These are phyloP conservation scores for Trinorchestia longiramus DNA, from an alignment of 1,140 invertebrate species.

Conservation along the genomic window DNA sequence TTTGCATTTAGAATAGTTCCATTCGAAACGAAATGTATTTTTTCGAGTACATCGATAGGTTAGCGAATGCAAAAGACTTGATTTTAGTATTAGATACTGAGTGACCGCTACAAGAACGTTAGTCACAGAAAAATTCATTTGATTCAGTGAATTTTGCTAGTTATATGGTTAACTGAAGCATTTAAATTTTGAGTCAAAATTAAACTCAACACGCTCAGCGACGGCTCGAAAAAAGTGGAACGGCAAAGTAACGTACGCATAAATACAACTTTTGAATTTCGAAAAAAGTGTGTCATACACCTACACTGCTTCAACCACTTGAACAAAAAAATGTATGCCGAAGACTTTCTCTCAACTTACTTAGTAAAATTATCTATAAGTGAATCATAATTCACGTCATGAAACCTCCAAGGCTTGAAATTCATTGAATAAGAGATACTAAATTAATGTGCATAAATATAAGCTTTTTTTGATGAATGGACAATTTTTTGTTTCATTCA, in stretches of 20 bases:
- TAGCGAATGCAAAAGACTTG: background rate
- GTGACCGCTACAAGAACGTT: background rate
- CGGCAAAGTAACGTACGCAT: background rate
- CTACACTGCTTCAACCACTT: background rate
- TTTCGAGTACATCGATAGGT: background rate
- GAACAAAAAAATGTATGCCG: background rate
- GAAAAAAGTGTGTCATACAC: background rate
- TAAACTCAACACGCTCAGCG: background rate
- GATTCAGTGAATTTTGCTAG: background rate
- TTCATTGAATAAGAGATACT: background rate
- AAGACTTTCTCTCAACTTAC: background rate
- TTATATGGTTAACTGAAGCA: background rate
- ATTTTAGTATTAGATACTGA: background rate
- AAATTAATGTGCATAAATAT: background rate
- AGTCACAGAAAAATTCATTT: no score
- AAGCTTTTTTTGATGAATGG: background rate
- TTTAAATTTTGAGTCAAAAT: background rate
- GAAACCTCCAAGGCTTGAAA: background rate
- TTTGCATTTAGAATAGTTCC: background rate
- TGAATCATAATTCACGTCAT: background rate
- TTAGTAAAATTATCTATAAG: background rate
- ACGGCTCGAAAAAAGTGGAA: background rate
- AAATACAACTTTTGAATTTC: background rate
- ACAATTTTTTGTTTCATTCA: background rate
- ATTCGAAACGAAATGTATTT: background rate